Evolutionary conservation across 2,113 vertebrate genomes (phyloP), one percentile per base, ranked within the genome.

Genomic region (Asarcornis scutulata): DNA sequence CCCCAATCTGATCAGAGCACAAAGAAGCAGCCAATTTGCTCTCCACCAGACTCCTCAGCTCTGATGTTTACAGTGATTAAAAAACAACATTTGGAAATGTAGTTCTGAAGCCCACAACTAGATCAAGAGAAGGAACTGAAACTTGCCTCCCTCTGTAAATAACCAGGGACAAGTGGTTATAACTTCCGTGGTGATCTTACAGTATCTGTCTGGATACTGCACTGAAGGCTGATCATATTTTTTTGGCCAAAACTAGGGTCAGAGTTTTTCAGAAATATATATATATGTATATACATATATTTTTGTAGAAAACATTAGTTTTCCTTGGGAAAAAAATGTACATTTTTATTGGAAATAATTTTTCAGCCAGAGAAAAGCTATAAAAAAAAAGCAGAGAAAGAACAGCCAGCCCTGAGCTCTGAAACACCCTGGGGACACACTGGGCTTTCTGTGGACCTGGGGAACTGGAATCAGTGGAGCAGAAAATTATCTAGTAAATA

Each of bases 31-130:
- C 73, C 72, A 88, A 4, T 71, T 92, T 95, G 91, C 46, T 89
- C 75, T 83, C 64, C 79, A 81, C 46, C 42, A 62, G 53, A 66
- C 88, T 94, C 79, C 86, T 93, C 80, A 79, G 80, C 48, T 86
- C 92, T 86, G 44, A 18, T 82, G 74, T 91, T 91, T 94, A 42
- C 66, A 72, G 66, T 75, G 85, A 96, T 93, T 88, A 73, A 93
- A 84, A 94, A 66, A 60, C 58, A 14, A 58, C 60, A 66, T 69
- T 96, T 73, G 76, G 79, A 80, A 95, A 91, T 38, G 53, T 81
- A 91, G 66, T 94, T 75, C 87, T 67, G 78, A 79, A 93, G 87
- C 87, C 94, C 91, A 18, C 66, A 58, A 67, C 40, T 1, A 86
- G 73, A 94, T 95, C 62, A 95, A 85, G 88, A 53, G 86, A 36